Evolutionary conservation across 2,888 invertebrate species (phyloP), one percentile per base, ranked within the genome.

Genomic region (Philopedon plagiatum): DNA sequence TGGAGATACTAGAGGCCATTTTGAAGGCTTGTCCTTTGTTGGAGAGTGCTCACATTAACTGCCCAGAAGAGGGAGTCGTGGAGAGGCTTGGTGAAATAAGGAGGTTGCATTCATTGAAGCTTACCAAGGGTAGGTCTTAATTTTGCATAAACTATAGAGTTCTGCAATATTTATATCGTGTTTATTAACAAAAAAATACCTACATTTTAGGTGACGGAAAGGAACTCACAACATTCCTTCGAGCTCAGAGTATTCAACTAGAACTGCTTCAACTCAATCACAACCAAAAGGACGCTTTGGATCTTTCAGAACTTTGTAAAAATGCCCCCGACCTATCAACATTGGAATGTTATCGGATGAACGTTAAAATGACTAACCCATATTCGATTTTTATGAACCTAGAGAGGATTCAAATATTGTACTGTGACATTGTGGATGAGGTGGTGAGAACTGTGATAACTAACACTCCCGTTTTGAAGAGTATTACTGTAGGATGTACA

Each of bases 281-380:
- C 67, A 80, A 77, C 65, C 82, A 81, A 78, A 80, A 77, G n/a
- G 74, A 65, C 15, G 39, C 77, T 3, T 70, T 85, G 5, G 83
- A 85, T 74, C 74, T 85, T 9, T 81, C 82, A 29, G 76, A 80
- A 62, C 75, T 85, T 13, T 81, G 82, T 70, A 62, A 78, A 26
- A 75, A 70, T 37, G 77, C 78, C 73, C 89, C 90, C 7, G 88
- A 89, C 75, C 81, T 92, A 34, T 86, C 88, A 65, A 89, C 88
- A 73, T 82, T 92, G 74, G 92, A 92, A 80, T 91, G 90, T 78
- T 92, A 90, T 79, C 90, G 91, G 83, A 88, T 91, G 81, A 90
- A 90, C 63, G 87, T 90, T 1, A 85, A 90, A 11, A 89, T 5
- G 88, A 89, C 80, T 85, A 87, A 74, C 86, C 87, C 75, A 87